Percentiles rank a stretch among this genome's conserved stretches.
Evolutionary conservation across 2,888 invertebrate genomes (phyloP).

Genomic region (Physocephala rufipes): DNA sequence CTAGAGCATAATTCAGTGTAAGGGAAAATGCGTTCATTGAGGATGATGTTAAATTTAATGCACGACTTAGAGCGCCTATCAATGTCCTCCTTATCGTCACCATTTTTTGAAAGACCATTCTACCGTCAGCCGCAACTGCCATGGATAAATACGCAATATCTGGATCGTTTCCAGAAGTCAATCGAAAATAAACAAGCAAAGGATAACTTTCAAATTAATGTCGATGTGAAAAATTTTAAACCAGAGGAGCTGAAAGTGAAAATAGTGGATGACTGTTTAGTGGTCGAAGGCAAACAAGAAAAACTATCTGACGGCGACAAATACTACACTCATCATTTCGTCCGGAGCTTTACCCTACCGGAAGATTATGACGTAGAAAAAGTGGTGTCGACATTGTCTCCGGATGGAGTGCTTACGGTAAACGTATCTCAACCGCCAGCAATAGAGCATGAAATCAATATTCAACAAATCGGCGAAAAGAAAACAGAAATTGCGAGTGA

Average conservation of each 20-base stretch:
- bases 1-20: too few species aligned
- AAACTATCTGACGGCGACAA: conserved; percentile 75
- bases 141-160: too few species aligned
- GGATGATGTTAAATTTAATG: conserved; percentile 13
- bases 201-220: conserved; percentile 74
- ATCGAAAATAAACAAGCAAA: conserved; percentile 63
- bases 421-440: conserved; percentile 70
- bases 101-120: background rate
- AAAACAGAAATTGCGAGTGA: too few species aligned
- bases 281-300: conserved; percentile 77
- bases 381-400: conserved; percentile 78
- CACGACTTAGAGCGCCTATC: conserved; percentile 28
- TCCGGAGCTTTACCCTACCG: conserved; percentile 74
- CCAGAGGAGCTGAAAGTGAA: conserved; percentile 78
- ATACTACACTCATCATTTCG: conserved; percentile 81
- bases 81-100: too few species aligned
- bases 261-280: conserved; percentile 67
- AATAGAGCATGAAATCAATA: conserved; percentile 14
- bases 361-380: conserved; percentile 74
- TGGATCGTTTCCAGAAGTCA: background rate
- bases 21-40: conserved; percentile 30
- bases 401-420: conserved; percentile 82
- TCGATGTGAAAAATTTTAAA: conserved; percentile 76
- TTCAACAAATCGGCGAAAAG: conserved; percentile 31
- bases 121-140: too few species aligned